These are phyloP conservation scores for Cryptomyrus ogoouensis DNA, from an alignment of 2,113 vertebrate species.

Conservation along the genomic window DNA sequence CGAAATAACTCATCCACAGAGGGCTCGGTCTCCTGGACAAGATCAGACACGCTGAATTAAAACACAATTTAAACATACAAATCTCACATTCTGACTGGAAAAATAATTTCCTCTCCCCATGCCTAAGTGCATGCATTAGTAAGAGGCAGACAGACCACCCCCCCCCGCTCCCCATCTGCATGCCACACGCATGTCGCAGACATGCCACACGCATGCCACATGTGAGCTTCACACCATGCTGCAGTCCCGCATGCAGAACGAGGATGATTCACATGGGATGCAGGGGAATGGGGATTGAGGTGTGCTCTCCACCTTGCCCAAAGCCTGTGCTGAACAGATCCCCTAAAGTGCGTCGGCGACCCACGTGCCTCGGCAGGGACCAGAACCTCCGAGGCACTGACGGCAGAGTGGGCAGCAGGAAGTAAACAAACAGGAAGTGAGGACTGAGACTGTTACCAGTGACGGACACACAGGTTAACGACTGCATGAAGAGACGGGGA, in stretches of 20 bases:
- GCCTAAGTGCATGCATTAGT: constrained; percentile 18
- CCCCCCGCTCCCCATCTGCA: neutral
- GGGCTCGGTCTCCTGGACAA: neutral
- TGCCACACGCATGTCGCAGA: constrained; percentile 1
- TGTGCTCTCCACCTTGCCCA: constrained; percentile 85
- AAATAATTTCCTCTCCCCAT: neutral
- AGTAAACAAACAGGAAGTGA: constrained; percentile 65
- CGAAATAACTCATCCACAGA: neutral
- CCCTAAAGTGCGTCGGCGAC: constrained; percentile 90
- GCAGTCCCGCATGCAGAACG: constrained; percentile 17
- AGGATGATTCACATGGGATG: constrained; percentile 26
- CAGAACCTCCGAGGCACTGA: constrained; percentile 91
- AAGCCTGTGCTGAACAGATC: constrained; percentile 90
- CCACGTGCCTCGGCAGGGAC: constrained; percentile 86
- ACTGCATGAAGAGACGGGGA: neutral
- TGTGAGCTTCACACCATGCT: neutral
- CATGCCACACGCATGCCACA: neutral
- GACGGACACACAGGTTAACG: neutral
- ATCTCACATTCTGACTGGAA: neutral
- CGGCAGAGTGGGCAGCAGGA: constrained; percentile 63
- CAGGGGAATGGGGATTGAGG: constrained; percentile 19
- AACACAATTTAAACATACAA: neutral
- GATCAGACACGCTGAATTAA: neutral
- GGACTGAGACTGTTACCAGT: constrained; percentile 11
- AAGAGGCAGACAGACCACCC: neutral